These are phyloP conservation scores for Hemibagrus wyckioides DNA, from an alignment of 2,113 vertebrate species.

Conservation along the genomic window DNA sequence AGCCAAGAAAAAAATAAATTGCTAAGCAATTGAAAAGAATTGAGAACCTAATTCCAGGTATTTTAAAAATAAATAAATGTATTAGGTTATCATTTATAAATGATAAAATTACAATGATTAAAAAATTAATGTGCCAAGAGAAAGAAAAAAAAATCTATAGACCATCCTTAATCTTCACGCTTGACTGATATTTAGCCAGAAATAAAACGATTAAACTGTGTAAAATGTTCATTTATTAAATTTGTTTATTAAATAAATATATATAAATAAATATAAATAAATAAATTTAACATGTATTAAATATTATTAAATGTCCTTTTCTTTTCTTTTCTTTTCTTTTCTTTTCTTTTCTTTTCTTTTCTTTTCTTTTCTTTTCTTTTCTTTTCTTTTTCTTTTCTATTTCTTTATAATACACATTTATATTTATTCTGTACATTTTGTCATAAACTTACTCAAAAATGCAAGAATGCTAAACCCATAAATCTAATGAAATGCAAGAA, in stretches of 20 bases:
- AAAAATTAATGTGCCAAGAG: not conserved
- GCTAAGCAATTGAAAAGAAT: not conserved
- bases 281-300: too few relatives aligned
- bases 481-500: not conserved
- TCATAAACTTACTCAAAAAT: not conserved
- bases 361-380: not conserved
- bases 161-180: not conserved
- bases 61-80: not conserved
- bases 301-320: not conserved
- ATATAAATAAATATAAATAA: too few relatives aligned
- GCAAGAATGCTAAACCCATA: not conserved
- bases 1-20: not conserved
- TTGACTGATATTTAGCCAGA: not conserved
- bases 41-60: not conserved
- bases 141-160: not conserved
- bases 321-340: not conserved
- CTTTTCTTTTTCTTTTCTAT: not conserved
- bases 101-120: not conserved
- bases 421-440: not conserved
- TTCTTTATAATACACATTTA: not conserved
- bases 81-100: not conserved
- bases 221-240: too few relatives aligned
- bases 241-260: too few relatives aligned
- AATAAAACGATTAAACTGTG: not conserved
- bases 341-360: not conserved